These are phyloP conservation scores for Falcunculus frontatus DNA, from an alignment of 2,113 vertebrate genomes.

Conservation along the genomic window DNA sequence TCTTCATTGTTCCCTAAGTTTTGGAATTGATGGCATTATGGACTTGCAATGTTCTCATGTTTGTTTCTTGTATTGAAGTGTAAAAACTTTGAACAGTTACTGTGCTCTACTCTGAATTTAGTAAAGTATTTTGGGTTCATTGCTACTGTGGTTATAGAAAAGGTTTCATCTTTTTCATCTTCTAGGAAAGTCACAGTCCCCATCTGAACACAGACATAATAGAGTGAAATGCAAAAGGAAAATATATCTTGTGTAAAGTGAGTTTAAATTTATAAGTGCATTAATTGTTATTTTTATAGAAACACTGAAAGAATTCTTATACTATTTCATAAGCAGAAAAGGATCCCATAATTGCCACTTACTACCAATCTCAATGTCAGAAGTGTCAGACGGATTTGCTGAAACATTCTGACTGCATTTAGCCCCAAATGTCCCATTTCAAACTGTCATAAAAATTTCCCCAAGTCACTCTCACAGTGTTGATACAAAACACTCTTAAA, in stretches of 20 bases:
- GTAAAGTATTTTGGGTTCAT: background rate
- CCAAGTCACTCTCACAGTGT: background rate
- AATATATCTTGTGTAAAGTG: background rate
- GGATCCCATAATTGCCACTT: background rate
- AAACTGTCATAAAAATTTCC: background rate
- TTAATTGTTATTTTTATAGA: background rate
- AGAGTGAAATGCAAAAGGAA: background rate
- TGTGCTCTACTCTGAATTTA: background rate
- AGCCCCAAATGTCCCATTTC: background rate
- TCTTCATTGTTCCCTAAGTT: background rate
- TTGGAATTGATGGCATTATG: background rate
- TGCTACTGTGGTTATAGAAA: background rate
- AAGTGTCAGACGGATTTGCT: background rate
- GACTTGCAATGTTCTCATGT: background rate
- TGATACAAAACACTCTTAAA: background rate
- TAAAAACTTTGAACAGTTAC: background rate
- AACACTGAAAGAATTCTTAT: background rate
- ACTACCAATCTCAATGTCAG: background rate
- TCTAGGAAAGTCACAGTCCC: background rate
- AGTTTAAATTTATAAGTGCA: background rate
- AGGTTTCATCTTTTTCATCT: background rate
- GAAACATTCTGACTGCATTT: background rate
- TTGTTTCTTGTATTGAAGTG: background rate
- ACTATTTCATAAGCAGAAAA: background rate
- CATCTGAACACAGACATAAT: accelerated